A percentile compares a stretch with the other conserved stretches of the same genome.
Conservation (phyloP, 1,140 invertebrate species). For the Drosophila eugracilis region DNA sequence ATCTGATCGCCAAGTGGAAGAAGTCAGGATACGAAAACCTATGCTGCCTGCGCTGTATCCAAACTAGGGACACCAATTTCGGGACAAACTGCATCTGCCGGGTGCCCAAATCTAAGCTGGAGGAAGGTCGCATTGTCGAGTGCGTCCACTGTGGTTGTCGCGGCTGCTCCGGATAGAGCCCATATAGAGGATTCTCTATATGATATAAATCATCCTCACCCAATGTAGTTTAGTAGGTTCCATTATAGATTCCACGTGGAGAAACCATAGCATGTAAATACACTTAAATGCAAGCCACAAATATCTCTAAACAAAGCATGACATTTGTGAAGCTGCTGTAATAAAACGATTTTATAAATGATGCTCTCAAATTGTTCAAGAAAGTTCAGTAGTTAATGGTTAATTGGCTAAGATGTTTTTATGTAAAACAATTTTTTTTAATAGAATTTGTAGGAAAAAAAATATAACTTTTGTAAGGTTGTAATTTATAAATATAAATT, state of each 20-base stretch:
- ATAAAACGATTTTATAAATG: constrained; percentile 8
- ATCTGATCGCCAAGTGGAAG: constrained; percentile 99
- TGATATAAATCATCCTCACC: not conserved
- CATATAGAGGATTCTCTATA: not conserved
- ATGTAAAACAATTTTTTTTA: constrained; percentile 1
- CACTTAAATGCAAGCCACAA: constrained; percentile 23
- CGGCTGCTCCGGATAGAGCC: constrained; percentile 94
- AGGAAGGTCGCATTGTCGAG: constrained; percentile 98
- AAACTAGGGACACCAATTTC: constrained; percentile 99
- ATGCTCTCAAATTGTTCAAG: not conserved
- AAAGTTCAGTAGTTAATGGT: not conserved
- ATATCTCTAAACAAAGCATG: not conserved
- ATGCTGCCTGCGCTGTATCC: constrained; percentile 99
- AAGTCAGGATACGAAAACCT: constrained; percentile 99
- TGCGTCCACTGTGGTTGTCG: constrained; percentile 99
- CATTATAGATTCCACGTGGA: constrained; percentile 3
- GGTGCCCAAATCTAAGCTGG: constrained; percentile 98
- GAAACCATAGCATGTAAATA: constrained; percentile 35
- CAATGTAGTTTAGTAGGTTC: constrained; percentile 13
- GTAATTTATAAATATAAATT: not conserved
- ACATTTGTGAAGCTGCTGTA: constrained; percentile 5
- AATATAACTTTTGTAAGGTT: not conserved
- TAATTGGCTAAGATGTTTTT: not conserved
- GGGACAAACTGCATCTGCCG: constrained; percentile 99
- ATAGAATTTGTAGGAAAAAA: not conserved